These are phyloP conservation scores for Lydus trimaculatus DNA, from an alignment of 2,888 invertebrate genomes.

Conservation along the genomic window DNA sequence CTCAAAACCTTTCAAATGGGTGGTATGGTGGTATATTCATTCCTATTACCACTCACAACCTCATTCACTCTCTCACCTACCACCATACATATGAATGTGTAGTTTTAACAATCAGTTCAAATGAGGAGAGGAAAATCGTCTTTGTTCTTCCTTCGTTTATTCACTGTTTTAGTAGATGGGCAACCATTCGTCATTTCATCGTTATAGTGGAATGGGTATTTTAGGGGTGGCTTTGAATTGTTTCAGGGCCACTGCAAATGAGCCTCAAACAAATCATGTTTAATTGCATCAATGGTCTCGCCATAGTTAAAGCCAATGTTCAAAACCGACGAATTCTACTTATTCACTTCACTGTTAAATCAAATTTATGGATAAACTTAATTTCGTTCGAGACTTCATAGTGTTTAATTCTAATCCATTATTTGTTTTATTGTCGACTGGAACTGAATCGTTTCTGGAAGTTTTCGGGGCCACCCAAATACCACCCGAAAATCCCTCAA, in stretches of 20 bases:
- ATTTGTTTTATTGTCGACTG: conserved; percentile 55
- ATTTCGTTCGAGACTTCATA: conserved; percentile 59
- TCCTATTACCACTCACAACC: conserved; percentile 29
- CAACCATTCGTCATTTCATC: conserved; percentile 56
- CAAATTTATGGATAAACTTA: conserved; percentile 63
- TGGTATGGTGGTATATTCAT: conserved; percentile 24
- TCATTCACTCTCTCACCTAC: conserved; percentile 15
- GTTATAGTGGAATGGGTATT: conserved; percentile 39
- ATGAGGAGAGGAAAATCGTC: conserved; percentile 45
- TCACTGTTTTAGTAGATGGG: conserved; percentile 46
- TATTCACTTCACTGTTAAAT: conserved; percentile 59
- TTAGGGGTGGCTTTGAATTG: conserved; percentile 53
- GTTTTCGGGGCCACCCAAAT: not conserved
- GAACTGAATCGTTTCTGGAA: conserved; percentile 42
- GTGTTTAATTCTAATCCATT: conserved; percentile 58
- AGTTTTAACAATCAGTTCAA: conserved; percentile 55
- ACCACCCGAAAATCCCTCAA: not conserved
- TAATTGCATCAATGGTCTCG: conserved; percentile 61
- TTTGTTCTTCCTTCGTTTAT: conserved; percentile 48
- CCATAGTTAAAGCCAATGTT: conserved; percentile 29
- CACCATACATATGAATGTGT: conserved; percentile 22
- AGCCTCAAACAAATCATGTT: conserved; percentile 61
- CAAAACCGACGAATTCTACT: conserved; percentile 54
- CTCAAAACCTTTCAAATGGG: conserved; percentile 16
- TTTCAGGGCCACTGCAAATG: conserved; percentile 38